Evolutionary conservation across 2,888 invertebrate genomes (phyloP).

Genomic region (Nesidiocoris tenuis): DNA sequence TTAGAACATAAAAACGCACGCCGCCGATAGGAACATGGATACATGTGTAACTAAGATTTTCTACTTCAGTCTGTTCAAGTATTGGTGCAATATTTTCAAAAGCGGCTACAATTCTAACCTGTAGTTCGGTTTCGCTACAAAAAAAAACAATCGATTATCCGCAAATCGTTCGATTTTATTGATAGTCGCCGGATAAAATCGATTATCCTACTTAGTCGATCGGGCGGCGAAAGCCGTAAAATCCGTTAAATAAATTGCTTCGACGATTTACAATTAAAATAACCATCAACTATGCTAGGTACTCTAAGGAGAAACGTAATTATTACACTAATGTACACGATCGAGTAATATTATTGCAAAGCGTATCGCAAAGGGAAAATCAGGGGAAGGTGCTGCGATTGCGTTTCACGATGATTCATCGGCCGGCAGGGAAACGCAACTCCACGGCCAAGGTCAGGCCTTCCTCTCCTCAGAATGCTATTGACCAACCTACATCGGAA

Average conservation of each 20-base stretch:
- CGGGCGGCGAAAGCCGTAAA: too few relatives aligned
- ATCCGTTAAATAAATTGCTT: too few relatives aligned
- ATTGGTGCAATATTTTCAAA: neutral
- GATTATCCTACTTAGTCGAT: too few relatives aligned
- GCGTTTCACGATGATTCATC: neutral
- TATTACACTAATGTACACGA: neutral
- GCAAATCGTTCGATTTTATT: too few relatives aligned
- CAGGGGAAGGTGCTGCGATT: neutral
- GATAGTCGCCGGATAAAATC: too few relatives aligned
- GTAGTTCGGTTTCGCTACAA: too few relatives aligned
- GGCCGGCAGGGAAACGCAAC: constrained; percentile 20
- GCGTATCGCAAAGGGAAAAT: neutral
- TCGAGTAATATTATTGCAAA: neutral
- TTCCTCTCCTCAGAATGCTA: constrained; percentile 32
- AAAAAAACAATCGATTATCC: too few relatives aligned
- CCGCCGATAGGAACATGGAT: neutral
- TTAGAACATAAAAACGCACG: too few relatives aligned
- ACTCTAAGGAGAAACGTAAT: neutral
- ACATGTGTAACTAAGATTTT: neutral
- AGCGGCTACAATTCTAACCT: too few relatives aligned
- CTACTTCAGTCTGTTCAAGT: neutral
- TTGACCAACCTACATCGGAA: constrained; percentile 7
- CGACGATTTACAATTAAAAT: too few relatives aligned
- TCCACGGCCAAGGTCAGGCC: constrained; percentile 37
- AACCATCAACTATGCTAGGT: too few relatives aligned